Evolutionary conservation across 2,888 invertebrate genomes (phyloP).

Genomic region (Trissolcus brochymenae): DNA sequence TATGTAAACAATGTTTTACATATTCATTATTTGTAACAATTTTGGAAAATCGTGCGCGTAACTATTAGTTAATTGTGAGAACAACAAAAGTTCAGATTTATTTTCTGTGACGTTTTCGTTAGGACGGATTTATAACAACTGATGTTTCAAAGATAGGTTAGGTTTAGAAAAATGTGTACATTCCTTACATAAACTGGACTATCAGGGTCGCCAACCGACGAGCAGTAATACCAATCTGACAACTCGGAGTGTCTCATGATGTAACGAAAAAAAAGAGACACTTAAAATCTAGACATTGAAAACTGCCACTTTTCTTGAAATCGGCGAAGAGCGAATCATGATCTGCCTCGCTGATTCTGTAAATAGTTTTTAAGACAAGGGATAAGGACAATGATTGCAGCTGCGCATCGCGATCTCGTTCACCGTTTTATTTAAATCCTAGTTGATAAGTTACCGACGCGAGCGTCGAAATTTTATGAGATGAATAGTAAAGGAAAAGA

Average conservation of each 20-base stretch:
- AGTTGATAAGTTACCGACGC: slow-evolving; percentile 54
- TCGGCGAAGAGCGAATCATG: slow-evolving; percentile 36
- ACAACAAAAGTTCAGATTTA: too few relatives aligned
- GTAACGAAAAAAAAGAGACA: not conserved
- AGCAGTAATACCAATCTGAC: not conserved
- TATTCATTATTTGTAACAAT: too few relatives aligned
- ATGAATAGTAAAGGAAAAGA: slow-evolving; percentile 12
- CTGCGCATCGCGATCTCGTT: slow-evolving; percentile 49
- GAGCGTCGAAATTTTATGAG: slow-evolving; percentile 50
- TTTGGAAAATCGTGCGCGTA: too few relatives aligned
- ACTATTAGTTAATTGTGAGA: too few relatives aligned
- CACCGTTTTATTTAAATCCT: slow-evolving; percentile 52
- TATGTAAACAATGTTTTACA: too few relatives aligned
- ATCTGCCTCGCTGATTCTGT: slow-evolving; percentile 51
- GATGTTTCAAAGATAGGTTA: too few relatives aligned
- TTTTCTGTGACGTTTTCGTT: too few relatives aligned
- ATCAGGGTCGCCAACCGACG: not conserved
- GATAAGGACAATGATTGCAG: slow-evolving; percentile 33
- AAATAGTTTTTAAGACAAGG: slow-evolving; percentile 55
- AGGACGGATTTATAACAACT: too few relatives aligned
- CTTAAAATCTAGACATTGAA: not conserved
- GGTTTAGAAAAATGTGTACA: too few relatives aligned
- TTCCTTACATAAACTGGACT: too few relatives aligned
- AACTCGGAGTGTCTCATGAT: not conserved
- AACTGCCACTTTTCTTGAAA: slow-evolving; percentile 46